These are phyloP conservation scores for Odontomachus brunneus DNA, from an alignment of 1,140 invertebrate species.

Conservation along the genomic window DNA sequence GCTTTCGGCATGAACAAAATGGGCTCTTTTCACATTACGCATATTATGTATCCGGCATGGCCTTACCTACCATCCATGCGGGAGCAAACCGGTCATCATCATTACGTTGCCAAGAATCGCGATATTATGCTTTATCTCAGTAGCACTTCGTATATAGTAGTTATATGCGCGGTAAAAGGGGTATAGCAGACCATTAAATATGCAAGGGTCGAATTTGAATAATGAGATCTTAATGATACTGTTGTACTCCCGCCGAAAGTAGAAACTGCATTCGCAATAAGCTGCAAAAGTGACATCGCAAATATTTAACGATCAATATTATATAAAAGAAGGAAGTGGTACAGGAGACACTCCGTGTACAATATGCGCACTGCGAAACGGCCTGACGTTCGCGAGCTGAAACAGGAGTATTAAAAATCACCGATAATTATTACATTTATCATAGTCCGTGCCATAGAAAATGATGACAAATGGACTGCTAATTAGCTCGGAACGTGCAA, in stretches of 20 bases:
- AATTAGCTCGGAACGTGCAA: slow-evolving; percentile 5
- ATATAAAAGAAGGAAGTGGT: background rate
- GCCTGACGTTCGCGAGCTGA: background rate
- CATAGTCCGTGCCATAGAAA: background rate
- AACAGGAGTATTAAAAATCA: background rate
- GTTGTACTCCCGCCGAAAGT: slow-evolving; percentile 67
- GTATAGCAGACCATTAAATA: slow-evolving; percentile 80
- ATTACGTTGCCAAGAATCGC: slow-evolving; percentile 85
- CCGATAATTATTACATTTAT: slow-evolving; percentile 14
- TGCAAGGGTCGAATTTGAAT: slow-evolving; percentile 85
- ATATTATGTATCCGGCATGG: slow-evolving; percentile 79
- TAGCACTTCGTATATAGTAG: slow-evolving; percentile 77
- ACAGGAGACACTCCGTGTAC: background rate
- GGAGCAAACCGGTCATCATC: slow-evolving; percentile 85
- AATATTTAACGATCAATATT: slow-evolving; percentile 31
- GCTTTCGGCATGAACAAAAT: slow-evolving; percentile 78
- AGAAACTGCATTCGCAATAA: slow-evolving; percentile 55
- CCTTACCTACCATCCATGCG: slow-evolving; percentile 75
- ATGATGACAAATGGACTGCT: slow-evolving; percentile 8
- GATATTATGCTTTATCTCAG: slow-evolving; percentile 85
- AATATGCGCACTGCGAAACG: background rate
- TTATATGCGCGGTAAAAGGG: slow-evolving; percentile 75
- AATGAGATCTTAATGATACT: slow-evolving; percentile 85
- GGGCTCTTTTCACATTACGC: slow-evolving; percentile 83
- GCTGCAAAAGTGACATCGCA: slow-evolving; percentile 57